Evolutionary conservation across 1,140 invertebrate genomes (phyloP).

Genomic region (Oryctes rhinoceros): DNA sequence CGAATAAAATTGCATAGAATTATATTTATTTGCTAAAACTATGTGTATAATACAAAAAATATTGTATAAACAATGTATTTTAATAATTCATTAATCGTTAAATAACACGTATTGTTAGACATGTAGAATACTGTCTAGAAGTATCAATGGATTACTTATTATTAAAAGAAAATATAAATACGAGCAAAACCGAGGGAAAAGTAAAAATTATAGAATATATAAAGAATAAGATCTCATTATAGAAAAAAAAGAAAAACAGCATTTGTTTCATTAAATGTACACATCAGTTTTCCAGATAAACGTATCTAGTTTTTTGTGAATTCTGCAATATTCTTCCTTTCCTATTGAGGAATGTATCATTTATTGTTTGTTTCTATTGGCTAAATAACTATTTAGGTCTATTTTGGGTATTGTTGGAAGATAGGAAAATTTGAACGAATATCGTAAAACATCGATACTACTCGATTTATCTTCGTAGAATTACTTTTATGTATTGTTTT

Average conservation of each 20-base stretch:
- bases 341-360: slow-evolving; percentile 14
- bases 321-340: background rate
- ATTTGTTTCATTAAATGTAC: slow-evolving; percentile 6
- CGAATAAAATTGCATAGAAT: slow-evolving; percentile 29
- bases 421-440: background rate
- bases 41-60: slow-evolving; percentile 46
- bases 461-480: background rate
- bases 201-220: slow-evolving; percentile 21
- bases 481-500: background rate
- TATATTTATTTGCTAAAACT: slow-evolving; percentile 44
- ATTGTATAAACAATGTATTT: slow-evolving; percentile 43
- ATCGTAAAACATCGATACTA: slow-evolving; percentile 2
- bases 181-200: slow-evolving; percentile 12
- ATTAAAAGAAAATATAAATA: slow-evolving; percentile 35
- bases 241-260: slow-evolving; percentile 33
- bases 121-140: slow-evolving; percentile 40
- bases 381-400: slow-evolving; percentile 17
- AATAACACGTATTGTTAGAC: slow-evolving; percentile 38
- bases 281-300: slow-evolving; percentile 1
- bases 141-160: slow-evolving; percentile 35
- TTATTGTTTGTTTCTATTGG: background rate
- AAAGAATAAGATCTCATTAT: slow-evolving; percentile 17
- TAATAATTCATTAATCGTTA: slow-evolving; percentile 41
- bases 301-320: background rate
- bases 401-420: slow-evolving; percentile 1